Base-by-base conservation (phyloP, 2,888 invertebrate genomes). In the Lobophora halterata region DNA sequence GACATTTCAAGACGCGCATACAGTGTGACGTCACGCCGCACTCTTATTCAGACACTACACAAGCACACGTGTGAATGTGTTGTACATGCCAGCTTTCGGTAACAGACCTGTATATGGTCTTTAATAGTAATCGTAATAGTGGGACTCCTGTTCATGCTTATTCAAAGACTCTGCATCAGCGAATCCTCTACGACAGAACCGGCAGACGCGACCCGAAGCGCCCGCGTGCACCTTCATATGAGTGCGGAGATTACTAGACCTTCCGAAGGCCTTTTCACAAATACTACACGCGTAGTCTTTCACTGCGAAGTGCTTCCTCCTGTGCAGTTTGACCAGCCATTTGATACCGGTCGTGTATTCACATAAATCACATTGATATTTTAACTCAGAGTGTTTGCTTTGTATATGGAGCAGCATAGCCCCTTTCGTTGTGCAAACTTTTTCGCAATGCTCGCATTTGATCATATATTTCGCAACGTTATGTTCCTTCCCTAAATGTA, bases 361-460 rank as follows among this genome's bases (percentile, higher is more conserved):
- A 40, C 82, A 83, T 0, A 74, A 16, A 35, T 82, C 81, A 8
- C 83, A 83, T 30, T 71, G 55, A 21, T 64, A 80, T 16, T 55
- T 63, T 0, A 58, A 23, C 0, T 69, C 61, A 0, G 89, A 80
- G 55, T 90, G 90, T 7, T 83, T 65, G 0, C 85, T 81, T 9
- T 89, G 85, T 24, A 89, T 73, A 34, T 90, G 90, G 11, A 89
- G 65, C 0, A 85, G 50, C 64, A 90, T 72, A 0, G 89, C 89
- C 0, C 89, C 89, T 71, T 90, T 89, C 0, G 82, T 82, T 0
- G 71, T 71, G 9, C 77, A 77, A 19, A 81, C 49, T 52, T 79
- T 82, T 23, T 88, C 71, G 62, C 90, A 79, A 3, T 69, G 54
- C n/a, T 79, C 69, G 35, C 83, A 83, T 50, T 75, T 71, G 0